Evolutionary conservation across 2,888 invertebrate species (phyloP).

Genomic region (Apodemia hepburni): DNA sequence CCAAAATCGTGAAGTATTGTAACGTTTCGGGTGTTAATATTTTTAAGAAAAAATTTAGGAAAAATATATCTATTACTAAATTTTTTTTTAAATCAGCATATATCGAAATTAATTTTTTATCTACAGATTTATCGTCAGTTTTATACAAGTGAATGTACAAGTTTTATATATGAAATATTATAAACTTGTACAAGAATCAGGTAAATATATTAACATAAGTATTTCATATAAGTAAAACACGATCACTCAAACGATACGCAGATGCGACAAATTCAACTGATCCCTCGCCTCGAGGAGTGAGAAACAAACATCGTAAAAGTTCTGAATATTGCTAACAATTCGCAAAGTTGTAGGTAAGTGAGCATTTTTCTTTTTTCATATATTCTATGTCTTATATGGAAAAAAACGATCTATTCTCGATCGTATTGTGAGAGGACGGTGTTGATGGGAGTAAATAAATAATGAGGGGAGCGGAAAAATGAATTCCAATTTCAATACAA

Average conservation of each 20-base stretch:
- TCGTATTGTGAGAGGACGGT: slow-evolving; percentile 29
- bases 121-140: no score
- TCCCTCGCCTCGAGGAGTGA: slow-evolving; percentile 44
- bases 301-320: slow-evolving; percentile 64
- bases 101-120: no score
- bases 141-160: no score
- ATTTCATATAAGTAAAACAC: slow-evolving; percentile 30
- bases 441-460: slow-evolving; percentile 33
- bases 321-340: slow-evolving; percentile 58
- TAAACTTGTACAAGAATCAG: neutral
- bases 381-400: slow-evolving; percentile 39
- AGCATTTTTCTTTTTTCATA: slow-evolving; percentile 49
- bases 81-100: no score
- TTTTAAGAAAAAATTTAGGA: no score
- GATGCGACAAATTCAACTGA: slow-evolving; percentile 58
- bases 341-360: slow-evolving; percentile 53
- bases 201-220: slow-evolving; percentile 29
- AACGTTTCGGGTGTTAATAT: no score
- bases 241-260: slow-evolving; percentile 52
- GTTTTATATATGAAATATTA: neutral
- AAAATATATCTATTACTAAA: no score
- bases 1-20: no score
- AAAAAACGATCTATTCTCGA: slow-evolving; percentile 35
- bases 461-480: slow-evolving; percentile 35
- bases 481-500: slow-evolving; percentile 27